Evolutionary conservation across 53 echinoderm and acorn worm species (phyloP).

Genomic region (Echinometra lucunter): DNA sequence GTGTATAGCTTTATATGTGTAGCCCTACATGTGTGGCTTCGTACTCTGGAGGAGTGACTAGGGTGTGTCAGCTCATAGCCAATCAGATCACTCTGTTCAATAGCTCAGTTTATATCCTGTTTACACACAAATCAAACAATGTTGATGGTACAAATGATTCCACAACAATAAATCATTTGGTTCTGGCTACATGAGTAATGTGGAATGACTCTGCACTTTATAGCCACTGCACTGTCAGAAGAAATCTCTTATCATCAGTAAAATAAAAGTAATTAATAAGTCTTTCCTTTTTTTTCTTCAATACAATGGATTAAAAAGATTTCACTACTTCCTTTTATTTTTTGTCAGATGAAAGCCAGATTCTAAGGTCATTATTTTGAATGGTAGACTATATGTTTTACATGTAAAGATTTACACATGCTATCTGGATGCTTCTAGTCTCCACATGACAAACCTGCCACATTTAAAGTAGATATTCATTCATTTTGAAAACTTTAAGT

Average conservation of each 20-base stretch:
- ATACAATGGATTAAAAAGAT: not conserved
- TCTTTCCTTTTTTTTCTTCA: not conserved
- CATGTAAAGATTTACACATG: too few species aligned
- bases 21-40: not conserved
- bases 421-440: too few species aligned
- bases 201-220: not conserved
- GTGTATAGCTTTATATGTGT: too few species aligned
- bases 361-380: not conserved
- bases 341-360: not conserved
- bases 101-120: slow-evolving; percentile 18
- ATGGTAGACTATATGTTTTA: not conserved
- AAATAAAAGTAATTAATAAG: too few species aligned
- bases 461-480: too few species aligned
- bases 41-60: slow-evolving; percentile 10
- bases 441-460: too few species aligned
- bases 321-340: not conserved
- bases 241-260: too few species aligned
- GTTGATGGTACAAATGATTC: not conserved
- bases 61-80: slow-evolving; percentile 24
- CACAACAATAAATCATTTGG: not conserved
- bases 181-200: not conserved
- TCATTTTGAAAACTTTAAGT: too few species aligned
- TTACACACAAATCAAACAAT: not conserved
- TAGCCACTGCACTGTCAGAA: too few species aligned
- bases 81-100: not conserved